phyloP scores from a whole-genome alignment of 2,888 invertebrate species.

The Trichacis sp. region DNA sequence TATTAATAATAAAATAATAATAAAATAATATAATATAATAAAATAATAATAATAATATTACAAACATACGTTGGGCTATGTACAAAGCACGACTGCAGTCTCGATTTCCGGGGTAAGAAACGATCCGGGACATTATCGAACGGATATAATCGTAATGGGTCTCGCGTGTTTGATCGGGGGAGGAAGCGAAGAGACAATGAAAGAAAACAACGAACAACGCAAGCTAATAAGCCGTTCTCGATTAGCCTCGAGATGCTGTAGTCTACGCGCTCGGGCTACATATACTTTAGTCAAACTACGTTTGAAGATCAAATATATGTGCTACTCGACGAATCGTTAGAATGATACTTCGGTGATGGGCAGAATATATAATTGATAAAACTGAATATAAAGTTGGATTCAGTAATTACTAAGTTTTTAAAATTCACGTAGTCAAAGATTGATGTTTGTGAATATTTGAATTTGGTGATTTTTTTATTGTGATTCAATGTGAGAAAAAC shows the following conservation, averaged over 20 bases:
- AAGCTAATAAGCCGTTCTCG: constrained; percentile 44
- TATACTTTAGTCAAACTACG: constrained; percentile 8
- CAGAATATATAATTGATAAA: no score
- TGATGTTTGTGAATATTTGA: no score
- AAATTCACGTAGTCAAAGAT: no score
- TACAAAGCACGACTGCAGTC: constrained; percentile 67
- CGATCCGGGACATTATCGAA: constrained; percentile 30
- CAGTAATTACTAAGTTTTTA: no score
- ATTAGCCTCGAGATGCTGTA: constrained; percentile 47
- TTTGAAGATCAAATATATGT: constrained; percentile 9
- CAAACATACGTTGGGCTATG: constrained; percentile 59
- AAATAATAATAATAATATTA: constrained; percentile 59
- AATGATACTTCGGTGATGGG: no score
- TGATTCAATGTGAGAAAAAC: no score
- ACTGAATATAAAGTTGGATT: no score
- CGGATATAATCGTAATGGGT: constrained; percentile 21
- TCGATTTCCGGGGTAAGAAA: constrained; percentile 47
- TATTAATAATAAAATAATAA: constrained; percentile 53
- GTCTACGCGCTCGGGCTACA: constrained; percentile 32
- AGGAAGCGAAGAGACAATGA: constrained; percentile 32
- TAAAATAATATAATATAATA: constrained; percentile 51
- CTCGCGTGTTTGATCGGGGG: constrained; percentile 3
- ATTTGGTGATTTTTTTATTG: no score
- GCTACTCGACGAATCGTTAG: background rate
- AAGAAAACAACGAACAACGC: constrained; percentile 30